Conservation (phyloP, 1,140 invertebrate species). For the Cotesia chilonis region DNA sequence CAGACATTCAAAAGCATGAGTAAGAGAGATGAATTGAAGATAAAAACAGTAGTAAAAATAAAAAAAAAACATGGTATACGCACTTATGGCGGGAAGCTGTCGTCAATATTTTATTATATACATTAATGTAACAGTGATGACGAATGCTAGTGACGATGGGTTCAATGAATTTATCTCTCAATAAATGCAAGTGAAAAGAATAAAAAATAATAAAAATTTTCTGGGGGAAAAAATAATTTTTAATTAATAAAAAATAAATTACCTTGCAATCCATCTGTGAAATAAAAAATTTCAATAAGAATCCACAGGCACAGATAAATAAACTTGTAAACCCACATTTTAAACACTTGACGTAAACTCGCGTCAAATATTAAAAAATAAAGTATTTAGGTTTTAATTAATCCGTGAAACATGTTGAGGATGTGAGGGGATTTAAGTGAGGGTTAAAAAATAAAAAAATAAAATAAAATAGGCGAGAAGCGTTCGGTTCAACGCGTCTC, state of each 20-base stretch:
- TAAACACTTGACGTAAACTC: neutral
- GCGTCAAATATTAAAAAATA: neutral
- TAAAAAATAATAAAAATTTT: too few species aligned
- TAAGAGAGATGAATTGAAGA: neutral
- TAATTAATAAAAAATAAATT: conserved; percentile 6
- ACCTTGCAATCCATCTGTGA: neutral
- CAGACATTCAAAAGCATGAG: too few species aligned
- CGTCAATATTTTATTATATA: conserved; percentile 48
- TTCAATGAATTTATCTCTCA: conserved; percentile 45
- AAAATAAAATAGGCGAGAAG: too few species aligned
- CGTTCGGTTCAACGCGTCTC: too few species aligned
- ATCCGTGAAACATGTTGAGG: neutral
- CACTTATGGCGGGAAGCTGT: conserved; percentile 55
- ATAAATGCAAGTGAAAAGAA: too few species aligned
- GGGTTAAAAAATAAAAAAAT: too few species aligned
- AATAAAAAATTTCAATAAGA: conserved; percentile 1
- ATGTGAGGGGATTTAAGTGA: too few species aligned
- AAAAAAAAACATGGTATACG: neutral
- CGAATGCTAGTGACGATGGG: conserved; percentile 39
- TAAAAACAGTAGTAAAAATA: conserved; percentile 26
- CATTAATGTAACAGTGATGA: conserved; percentile 40
- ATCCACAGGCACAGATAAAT: conserved; percentile 9
- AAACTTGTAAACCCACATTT: conserved; percentile 18
- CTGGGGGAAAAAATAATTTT: neutral
- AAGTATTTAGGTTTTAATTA: neutral